Evolutionary conservation across 2,888 invertebrate species (phyloP).

Genomic region (Ischnura elegans): DNA sequence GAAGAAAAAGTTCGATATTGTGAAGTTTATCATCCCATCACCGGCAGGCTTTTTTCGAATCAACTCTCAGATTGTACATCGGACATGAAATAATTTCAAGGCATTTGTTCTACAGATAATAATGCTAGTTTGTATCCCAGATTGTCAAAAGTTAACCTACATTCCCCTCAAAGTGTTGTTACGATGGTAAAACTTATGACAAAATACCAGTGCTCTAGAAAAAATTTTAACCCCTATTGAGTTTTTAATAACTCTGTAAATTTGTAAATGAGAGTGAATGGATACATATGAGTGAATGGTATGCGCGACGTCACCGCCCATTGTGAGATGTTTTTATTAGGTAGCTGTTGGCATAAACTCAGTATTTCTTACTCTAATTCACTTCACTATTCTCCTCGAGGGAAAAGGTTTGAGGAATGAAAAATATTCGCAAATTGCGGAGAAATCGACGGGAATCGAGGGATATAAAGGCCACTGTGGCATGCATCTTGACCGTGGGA

Average conservation of each 20-base stretch:
- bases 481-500: not conserved
- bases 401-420: not conserved
- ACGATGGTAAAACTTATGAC: no score
- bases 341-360: conserved; percentile 40
- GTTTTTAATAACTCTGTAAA: not conserved
- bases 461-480: not conserved
- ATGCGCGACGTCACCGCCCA: not conserved
- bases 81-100: no score
- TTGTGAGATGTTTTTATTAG: conserved; percentile 36
- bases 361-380: conserved; percentile 31
- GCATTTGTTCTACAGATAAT: no score
- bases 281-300: not conserved
- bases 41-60: no score
- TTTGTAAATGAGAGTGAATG: conserved; percentile 51
- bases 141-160: no score
- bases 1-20: no score
- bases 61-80: no score
- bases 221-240: not conserved
- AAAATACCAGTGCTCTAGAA: not conserved
- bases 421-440: not conserved
- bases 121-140: no score
- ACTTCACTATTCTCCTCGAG: not conserved
- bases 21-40: no score
- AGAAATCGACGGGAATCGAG: not conserved
- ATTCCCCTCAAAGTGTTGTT: no score